A percentile compares a stretch with the other conserved stretches of the same genome.
These are phyloP conservation scores for Acleris laterana DNA, from an alignment of 2,888 invertebrate species.

Conservation along the genomic window DNA sequence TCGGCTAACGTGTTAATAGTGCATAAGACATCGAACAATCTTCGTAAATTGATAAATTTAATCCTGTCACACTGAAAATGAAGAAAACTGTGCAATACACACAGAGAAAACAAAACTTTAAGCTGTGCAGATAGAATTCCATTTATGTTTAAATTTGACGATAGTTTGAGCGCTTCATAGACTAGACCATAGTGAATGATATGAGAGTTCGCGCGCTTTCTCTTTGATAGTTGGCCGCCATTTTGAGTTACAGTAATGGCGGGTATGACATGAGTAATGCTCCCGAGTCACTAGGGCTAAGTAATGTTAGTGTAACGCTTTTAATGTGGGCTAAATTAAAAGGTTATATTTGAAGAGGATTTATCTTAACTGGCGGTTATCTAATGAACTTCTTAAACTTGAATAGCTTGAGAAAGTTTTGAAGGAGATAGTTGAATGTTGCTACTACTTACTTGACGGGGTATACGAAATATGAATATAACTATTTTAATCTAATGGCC, in stretches of 20 bases:
- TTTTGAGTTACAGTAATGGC: constrained; percentile 81
- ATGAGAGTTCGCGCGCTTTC: constrained; percentile 79
- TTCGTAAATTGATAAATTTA: constrained; percentile 78
- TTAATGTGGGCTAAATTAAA: constrained; percentile 68
- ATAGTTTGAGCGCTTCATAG: constrained; percentile 63
- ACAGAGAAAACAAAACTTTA: constrained; percentile 45
- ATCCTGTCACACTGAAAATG: constrained; percentile 63
- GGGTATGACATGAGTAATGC: constrained; percentile 74
- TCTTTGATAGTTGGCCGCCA: constrained; percentile 81
- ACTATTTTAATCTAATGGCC: no score
- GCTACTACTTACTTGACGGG: no score
- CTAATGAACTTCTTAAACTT: no score
- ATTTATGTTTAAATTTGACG: constrained; percentile 46
- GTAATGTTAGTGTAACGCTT: constrained; percentile 69
- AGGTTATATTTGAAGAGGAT: constrained; percentile 46
- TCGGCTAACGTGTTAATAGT: constrained; percentile 75
- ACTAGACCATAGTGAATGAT: constrained; percentile 76
- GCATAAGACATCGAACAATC: constrained; percentile 68
- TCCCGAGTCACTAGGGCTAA: constrained; percentile 72
- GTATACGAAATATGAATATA: no score
- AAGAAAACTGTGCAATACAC: constrained; percentile 46
- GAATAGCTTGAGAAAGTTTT: no score
- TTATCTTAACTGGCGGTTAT: neutral
- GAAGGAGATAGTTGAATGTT: no score
- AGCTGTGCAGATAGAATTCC: constrained; percentile 42